These are phyloP conservation scores for Lepidurus packardi DNA, from an alignment of 1,140 invertebrate genomes.

Conservation along the genomic window DNA sequence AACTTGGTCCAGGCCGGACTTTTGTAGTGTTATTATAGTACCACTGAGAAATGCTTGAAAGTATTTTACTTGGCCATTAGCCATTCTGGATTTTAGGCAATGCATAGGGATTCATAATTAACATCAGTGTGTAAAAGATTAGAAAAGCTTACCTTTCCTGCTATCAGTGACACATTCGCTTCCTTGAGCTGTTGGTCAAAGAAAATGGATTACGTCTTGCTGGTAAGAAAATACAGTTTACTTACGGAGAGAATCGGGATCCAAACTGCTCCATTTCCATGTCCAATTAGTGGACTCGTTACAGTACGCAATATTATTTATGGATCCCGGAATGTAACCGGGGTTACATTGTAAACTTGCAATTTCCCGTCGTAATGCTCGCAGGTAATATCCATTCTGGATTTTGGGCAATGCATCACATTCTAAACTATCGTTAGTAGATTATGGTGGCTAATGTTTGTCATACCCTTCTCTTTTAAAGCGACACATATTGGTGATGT, in stretches of 20 bases:
- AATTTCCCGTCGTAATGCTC: background rate
- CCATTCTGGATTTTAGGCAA: too few relatives aligned
- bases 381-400: background rate
- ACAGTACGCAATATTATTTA: background rate
- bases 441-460: background rate
- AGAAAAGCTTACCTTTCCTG: too few relatives aligned
- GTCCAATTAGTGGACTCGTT: background rate
- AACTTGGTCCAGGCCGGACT: too few relatives aligned
- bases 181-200: too few relatives aligned
- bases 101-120: too few relatives aligned
- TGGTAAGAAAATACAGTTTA: background rate
- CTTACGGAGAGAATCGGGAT: background rate
- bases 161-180: too few relatives aligned
- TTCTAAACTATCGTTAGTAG: background rate
- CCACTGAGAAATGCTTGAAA: too few relatives aligned
- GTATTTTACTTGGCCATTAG: too few relatives aligned
- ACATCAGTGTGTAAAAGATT: too few relatives aligned
- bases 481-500: background rate
- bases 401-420: background rate
- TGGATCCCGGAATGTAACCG: background rate
- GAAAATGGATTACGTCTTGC: background rate
- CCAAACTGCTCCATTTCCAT: background rate
- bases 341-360: background rate
- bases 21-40: too few relatives aligned
- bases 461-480: background rate